A percentile compares a stretch with the other conserved stretches of the same genome.
Evolutionary conservation across 1,140 invertebrate genomes (phyloP).

Genomic region (Drosophila sp.): DNA sequence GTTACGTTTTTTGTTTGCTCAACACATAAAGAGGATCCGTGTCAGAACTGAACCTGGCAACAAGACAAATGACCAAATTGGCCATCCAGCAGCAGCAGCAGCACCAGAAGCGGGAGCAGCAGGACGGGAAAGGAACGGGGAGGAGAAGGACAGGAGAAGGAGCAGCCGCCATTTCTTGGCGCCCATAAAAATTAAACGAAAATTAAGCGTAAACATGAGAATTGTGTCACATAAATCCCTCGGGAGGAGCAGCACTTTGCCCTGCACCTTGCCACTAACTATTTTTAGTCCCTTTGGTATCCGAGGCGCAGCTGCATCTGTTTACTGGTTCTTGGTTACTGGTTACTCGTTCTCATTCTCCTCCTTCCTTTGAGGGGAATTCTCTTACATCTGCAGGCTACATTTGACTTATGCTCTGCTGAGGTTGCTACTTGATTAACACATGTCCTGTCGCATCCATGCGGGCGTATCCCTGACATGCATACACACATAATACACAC

Average conservation of each 20-base stretch:
- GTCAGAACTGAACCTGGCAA: conserved; percentile 10
- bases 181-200: conserved; percentile 80
- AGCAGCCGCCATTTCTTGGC: conserved; percentile 60
- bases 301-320: conserved; percentile 44
- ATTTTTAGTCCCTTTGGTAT: conserved; percentile 69
- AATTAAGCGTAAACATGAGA: conserved; percentile 83
- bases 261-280: conserved; percentile 63
- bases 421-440: conserved; percentile 77
- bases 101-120: background rate
- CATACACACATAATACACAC: conserved; percentile 12
- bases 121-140: too few relatives aligned
- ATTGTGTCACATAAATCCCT: conserved; percentile 78
- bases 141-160: background rate
- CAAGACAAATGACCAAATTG: conserved; percentile 63
- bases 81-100: conserved; percentile 10
- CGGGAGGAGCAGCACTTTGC: background rate
- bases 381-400: conserved; percentile 48
- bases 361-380: background rate
- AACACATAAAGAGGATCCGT: conserved; percentile 20
- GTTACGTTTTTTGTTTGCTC: conserved; percentile 66
- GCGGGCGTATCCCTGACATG: conserved; percentile 71
- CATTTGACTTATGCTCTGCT: conserved; percentile 65
- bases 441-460: conserved; percentile 71
- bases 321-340: too few relatives aligned
- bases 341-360: too few relatives aligned